These are phyloP conservation scores for Arge pagana DNA, from an alignment of 2,888 invertebrate genomes.

Conservation along the genomic window DNA sequence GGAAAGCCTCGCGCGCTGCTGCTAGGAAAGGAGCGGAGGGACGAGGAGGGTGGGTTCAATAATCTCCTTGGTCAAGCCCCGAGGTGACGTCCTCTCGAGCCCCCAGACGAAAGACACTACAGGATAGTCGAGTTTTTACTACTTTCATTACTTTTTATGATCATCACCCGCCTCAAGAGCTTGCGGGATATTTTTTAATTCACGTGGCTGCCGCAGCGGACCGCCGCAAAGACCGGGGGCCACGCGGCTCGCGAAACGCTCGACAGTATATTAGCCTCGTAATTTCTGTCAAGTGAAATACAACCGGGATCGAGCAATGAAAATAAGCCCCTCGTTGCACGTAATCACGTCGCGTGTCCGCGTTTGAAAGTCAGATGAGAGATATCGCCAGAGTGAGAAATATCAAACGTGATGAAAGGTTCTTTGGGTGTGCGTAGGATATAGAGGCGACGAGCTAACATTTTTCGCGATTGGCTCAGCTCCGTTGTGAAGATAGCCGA, in stretches of 20 bases:
- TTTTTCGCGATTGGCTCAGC: too few relatives aligned
- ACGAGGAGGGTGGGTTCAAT: constrained; percentile 15
- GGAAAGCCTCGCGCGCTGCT: too few relatives aligned
- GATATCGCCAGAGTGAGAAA: too few relatives aligned
- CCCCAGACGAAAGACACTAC: too few relatives aligned
- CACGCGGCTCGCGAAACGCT: constrained; percentile 34
- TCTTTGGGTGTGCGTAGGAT: too few relatives aligned
- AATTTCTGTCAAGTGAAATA: constrained; percentile 52
- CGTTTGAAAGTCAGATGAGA: too few relatives aligned
- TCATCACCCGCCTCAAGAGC: constrained; percentile 48
- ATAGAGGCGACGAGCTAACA: too few relatives aligned
- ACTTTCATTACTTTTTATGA: constrained; percentile 54
- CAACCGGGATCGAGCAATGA: constrained; percentile 35
- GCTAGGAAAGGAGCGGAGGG: constrained; percentile 9
- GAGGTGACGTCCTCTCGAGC: constrained; percentile 38
- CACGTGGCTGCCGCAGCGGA: constrained; percentile 42
- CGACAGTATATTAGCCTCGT: constrained; percentile 49
- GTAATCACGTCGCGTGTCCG: constrained; percentile 18
- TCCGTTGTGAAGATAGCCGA: too few relatives aligned
- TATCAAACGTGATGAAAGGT: too few relatives aligned
- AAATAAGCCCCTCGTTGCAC: constrained; percentile 27
- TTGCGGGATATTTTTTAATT: constrained; percentile 50
- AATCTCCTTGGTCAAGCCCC: constrained; percentile 27
- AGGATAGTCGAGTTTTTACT: constrained; percentile 39
- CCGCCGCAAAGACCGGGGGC: constrained; percentile 22